Conservation (phyloP, 2,113 vertebrate genomes). For the Chamaea fasciata region DNA sequence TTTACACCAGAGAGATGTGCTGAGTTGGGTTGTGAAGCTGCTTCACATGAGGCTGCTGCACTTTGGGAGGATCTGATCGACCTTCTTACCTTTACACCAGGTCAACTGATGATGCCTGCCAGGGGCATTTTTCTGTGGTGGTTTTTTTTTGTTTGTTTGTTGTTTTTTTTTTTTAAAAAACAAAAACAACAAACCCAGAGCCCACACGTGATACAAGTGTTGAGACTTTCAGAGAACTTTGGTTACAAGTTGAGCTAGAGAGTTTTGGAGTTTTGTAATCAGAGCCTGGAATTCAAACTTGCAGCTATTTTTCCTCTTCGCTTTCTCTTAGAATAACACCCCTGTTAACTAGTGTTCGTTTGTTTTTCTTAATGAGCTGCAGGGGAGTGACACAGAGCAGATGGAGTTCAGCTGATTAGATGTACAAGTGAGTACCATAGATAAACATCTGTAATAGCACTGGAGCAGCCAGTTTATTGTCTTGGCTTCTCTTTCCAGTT, state of each 20-base stretch:
- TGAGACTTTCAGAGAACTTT: not conserved
- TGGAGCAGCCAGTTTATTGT: not conserved
- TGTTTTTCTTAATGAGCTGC: not conserved
- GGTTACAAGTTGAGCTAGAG: not conserved
- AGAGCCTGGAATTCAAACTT: not conserved
- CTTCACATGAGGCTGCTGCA: fast-evolving
- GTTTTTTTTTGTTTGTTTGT: not conserved
- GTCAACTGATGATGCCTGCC: not conserved
- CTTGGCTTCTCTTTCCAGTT: not conserved
- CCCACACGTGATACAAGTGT: not conserved
- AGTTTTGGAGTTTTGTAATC: not conserved
- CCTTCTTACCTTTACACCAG: not conserved
- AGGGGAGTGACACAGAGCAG: not conserved
- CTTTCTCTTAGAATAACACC: not conserved
- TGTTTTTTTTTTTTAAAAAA: no score
- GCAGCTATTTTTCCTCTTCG: not conserved
- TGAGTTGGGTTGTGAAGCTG: not conserved
- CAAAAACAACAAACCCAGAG: not conserved
- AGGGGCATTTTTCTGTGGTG: not conserved
- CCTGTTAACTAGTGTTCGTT: not conserved
- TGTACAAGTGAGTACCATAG: not conserved
- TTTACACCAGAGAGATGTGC: not conserved
- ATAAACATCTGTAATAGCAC: not conserved
- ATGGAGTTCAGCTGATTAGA: conserved; percentile 24
- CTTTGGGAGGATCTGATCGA: not conserved